Conservation (phyloP, 2,888 invertebrate genomes). For the Pyrgus malvae region DNA sequence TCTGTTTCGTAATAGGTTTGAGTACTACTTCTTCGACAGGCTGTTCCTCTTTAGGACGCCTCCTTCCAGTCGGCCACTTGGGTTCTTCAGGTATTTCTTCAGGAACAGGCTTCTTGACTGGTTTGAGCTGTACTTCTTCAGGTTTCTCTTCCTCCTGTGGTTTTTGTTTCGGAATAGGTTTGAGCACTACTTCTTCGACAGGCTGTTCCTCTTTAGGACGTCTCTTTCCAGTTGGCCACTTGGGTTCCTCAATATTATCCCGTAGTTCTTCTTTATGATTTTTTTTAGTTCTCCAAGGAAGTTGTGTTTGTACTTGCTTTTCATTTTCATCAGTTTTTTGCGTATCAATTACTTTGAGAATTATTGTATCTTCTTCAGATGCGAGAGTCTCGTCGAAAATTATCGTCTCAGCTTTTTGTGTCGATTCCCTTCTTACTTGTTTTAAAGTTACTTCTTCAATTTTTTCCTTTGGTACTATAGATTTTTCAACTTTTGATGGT, state of each 20-base stretch:
- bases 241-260: no score
- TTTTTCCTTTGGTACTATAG: slow-evolving; percentile 77
- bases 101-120: slow-evolving; percentile 37
- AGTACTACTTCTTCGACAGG: slow-evolving; percentile 68
- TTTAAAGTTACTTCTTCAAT: slow-evolving; percentile 67
- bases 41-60: slow-evolving; percentile 54
- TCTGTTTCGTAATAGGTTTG: slow-evolving; percentile 59
- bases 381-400: slow-evolving; percentile 80
- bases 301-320: no score
- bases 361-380: slow-evolving; percentile 81
- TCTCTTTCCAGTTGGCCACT: no score
- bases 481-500: slow-evolving; percentile 82
- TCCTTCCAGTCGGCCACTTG: slow-evolving; percentile 51
- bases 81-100: slow-evolving; percentile 42
- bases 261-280: no score
- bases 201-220: no score
- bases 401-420: slow-evolving; percentile 56
- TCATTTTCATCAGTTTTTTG: slow-evolving; percentile 48
- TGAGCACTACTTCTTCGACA: no score
- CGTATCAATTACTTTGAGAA: slow-evolving; percentile 65
- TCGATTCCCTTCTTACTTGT: slow-evolving; percentile 60
- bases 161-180: no score
- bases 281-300: no score
- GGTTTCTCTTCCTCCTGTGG: slow-evolving; percentile 61
- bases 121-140: slow-evolving; percentile 46